phyloP scores from a whole-genome alignment of 2,113 vertebrate species.

The Seriola quinqueradiata region DNA sequence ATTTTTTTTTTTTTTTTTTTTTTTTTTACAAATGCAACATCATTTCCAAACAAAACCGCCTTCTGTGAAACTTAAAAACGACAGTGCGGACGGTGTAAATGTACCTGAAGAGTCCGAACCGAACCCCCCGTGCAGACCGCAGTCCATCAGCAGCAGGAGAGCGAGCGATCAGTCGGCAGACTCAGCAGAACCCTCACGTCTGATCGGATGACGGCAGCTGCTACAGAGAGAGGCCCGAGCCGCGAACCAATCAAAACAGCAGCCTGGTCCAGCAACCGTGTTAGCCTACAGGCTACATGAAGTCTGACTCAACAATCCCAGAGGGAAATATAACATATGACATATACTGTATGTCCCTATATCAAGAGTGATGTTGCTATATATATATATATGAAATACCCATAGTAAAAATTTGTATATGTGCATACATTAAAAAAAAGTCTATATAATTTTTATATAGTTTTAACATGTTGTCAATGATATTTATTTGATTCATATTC shows the following conservation, averaged over 20 bases:
- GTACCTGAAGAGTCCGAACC: constrained; percentile 37
- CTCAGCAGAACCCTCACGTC: constrained; percentile 54
- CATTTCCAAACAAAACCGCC: not conserved
- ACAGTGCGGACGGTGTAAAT: not conserved
- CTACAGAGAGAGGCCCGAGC: constrained; percentile 42
- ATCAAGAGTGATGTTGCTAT: no score
- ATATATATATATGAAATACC: no score
- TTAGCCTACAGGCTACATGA: constrained; percentile 30
- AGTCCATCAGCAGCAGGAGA: constrained; percentile 29
- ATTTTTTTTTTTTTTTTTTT: not conserved
- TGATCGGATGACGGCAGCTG: constrained; percentile 69
- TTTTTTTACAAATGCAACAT: not conserved
- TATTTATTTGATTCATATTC: no score
- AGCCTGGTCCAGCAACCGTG: constrained; percentile 6
- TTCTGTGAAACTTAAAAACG: not conserved
- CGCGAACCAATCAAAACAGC: constrained; percentile 62
- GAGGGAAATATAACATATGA: no score
- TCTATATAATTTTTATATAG: no score
- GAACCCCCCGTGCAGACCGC: constrained; percentile 2
- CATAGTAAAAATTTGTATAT: no score
- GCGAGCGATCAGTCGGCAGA: constrained; percentile 25
- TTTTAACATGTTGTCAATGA: no score
- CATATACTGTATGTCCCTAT: no score
- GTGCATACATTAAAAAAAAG: no score
- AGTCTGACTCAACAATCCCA: not conserved